phyloP scores from a whole-genome alignment of 35 echinoderm and acorn worm species.

The Patiria miniata region DNA sequence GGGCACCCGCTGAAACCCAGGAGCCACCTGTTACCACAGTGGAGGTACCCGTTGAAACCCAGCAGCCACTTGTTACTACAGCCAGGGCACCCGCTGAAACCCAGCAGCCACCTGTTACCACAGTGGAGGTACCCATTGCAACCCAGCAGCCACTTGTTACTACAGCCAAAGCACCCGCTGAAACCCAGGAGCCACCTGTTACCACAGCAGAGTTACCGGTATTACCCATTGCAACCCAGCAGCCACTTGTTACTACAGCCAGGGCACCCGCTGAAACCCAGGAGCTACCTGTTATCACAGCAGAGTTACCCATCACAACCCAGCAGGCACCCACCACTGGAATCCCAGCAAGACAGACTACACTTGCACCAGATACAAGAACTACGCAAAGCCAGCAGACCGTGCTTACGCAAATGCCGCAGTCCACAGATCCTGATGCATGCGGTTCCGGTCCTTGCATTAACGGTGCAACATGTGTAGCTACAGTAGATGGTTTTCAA shows the following conservation, averaged over 20 bases:
- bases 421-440: background rate
- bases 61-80: background rate
- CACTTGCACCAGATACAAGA: background rate
- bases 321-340: background rate
- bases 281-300: background rate
- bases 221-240: background rate
- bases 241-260: background rate
- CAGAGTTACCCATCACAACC: constrained; percentile 1
- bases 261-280: background rate
- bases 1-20: background rate
- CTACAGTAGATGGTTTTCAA: background rate
- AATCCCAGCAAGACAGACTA: background rate
- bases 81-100: background rate
- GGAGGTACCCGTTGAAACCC: constrained; percentile 2
- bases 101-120: background rate
- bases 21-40: background rate
- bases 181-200: background rate
- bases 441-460: background rate
- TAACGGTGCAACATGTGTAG: background rate
- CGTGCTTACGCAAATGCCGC: background rate
- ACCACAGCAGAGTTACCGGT: background rate
- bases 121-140: background rate
- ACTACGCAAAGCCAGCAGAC: background rate
- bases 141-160: background rate
- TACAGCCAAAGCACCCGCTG: background rate